A percentile compares a stretch with the other conserved stretches of the same genome.
Conservation (phyloP, 2,113 vertebrate genomes). For the Xiphophorus maculatus region DNA sequence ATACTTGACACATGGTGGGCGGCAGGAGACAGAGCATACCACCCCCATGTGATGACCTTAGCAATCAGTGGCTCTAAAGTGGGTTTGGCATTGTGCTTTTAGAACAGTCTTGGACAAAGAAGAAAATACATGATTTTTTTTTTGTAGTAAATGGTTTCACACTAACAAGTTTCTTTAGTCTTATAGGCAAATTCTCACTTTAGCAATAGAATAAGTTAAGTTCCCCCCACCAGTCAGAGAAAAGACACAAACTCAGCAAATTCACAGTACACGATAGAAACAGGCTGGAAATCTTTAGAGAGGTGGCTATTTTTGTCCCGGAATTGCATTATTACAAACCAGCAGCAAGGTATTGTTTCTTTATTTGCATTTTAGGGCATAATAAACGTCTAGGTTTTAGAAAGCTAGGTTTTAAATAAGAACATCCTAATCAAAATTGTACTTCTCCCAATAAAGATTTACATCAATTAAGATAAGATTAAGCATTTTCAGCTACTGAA, state of each 20-base stretch:
- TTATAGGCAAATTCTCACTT: not conserved
- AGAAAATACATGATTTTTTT: not conserved
- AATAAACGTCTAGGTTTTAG: too few relatives aligned
- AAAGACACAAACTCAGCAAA: not conserved
- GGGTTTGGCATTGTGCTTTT: not conserved
- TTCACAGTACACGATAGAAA: not conserved
- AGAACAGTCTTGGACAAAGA: slow-evolving; percentile 1
- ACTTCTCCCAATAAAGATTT: too few relatives aligned
- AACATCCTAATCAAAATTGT: too few relatives aligned
- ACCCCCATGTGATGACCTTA: slow-evolving; percentile 18
- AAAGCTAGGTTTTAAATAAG: too few relatives aligned
- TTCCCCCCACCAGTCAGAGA: too few relatives aligned
- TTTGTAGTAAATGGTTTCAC: not conserved
- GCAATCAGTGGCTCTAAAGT: not conserved
- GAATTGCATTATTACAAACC: too few relatives aligned
- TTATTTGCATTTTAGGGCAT: too few relatives aligned
- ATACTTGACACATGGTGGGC: slow-evolving; percentile 28
- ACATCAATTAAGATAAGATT: too few relatives aligned
- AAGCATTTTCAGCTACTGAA: too few relatives aligned
- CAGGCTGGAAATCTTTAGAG: not conserved
- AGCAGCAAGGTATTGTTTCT: too few relatives aligned
- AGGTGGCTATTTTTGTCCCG: not conserved
- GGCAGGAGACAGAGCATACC: slow-evolving; percentile 25
- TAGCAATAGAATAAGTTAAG: not conserved
- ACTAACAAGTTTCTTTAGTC: not conserved